Evolutionary conservation across 2,797 vertebrate species (phyloP).

Genomic region (Balearica regulorum): DNA sequence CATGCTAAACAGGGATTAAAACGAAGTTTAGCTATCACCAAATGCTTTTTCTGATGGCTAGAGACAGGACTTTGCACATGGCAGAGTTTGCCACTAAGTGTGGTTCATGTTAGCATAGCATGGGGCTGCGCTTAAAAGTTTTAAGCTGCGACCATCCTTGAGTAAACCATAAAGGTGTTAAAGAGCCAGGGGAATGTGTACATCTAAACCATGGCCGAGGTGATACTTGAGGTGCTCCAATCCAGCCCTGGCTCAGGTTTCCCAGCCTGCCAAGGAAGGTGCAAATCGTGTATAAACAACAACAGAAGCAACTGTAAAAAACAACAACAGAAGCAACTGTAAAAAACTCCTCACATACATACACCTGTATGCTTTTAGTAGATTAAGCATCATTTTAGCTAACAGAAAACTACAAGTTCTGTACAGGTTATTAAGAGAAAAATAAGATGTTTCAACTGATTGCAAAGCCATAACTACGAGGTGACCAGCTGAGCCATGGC

Average conservation of each 20-base stretch:
- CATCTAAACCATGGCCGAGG: rapidly evolving
- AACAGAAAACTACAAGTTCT: not conserved
- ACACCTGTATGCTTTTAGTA: not conserved
- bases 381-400: not conserved
- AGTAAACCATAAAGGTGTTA: not conserved
- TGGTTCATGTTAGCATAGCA: rapidly evolving
- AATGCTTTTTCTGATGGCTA: rapidly evolving
- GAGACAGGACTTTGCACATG: rapidly evolving
- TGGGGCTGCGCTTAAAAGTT: too few relatives aligned
- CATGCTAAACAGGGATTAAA: not conserved
- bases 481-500: rapidly evolving
- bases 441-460: not conserved
- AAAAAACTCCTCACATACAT: too few relatives aligned
- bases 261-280: not conserved
- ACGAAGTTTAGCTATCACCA: too few relatives aligned
- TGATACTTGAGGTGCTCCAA: not conserved
- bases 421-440: not conserved
- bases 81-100: not conserved
- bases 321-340: not conserved
- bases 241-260: not conserved
- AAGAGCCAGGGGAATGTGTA: rapidly evolving
- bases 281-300: not conserved
- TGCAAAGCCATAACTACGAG: not conserved
- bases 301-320: not conserved
- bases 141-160: rapidly evolving